A percentile compares a stretch with the other conserved stretches of the same genome.
Conservation (phyloP, 2,888 invertebrate genomes). For the Pachydiplax longipennis region DNA sequence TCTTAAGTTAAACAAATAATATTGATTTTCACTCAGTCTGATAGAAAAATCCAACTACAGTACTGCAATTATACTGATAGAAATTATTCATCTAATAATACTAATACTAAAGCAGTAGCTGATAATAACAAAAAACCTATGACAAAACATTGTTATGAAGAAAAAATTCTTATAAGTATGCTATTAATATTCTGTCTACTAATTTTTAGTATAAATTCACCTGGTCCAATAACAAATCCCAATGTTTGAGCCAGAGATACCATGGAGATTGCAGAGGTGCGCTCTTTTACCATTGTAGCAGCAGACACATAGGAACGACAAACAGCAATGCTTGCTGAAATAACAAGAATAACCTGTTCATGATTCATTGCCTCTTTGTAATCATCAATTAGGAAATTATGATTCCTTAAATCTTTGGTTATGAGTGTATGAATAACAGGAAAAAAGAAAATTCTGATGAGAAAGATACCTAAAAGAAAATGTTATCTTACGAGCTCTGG, state of each 20-base stretch:
- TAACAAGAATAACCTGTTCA: not conserved
- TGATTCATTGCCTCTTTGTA: not conserved
- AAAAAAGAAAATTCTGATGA: too few relatives aligned
- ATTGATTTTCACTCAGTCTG: too few relatives aligned
- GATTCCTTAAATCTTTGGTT: too few relatives aligned
- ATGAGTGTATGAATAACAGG: too few relatives aligned
- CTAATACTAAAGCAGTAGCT: too few relatives aligned
- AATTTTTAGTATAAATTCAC: conserved; percentile 50
- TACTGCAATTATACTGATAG: too few relatives aligned
- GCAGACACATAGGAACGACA: conserved; percentile 85
- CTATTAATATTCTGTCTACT: not conserved
- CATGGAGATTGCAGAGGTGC: conserved; percentile 84
- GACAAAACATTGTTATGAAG: not conserved
- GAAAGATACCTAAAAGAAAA: too few relatives aligned
- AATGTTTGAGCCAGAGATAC: conserved; percentile 85
- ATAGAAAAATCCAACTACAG: too few relatives aligned
- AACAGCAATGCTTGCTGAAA: conserved; percentile 80
- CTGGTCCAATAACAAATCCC: conserved; percentile 85
- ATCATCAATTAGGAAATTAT: too few relatives aligned
- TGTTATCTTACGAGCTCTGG: too few relatives aligned
- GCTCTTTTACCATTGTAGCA: conserved; percentile 79
- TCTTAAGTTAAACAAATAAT: too few relatives aligned
- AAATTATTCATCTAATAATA: too few relatives aligned
- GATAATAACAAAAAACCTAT: not conserved
- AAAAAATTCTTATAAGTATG: not conserved